Evolutionary conservation across 2,888 invertebrate genomes (phyloP), one percentile per base, ranked within the genome.

Genomic region (Ceratothoa steindachneri): DNA sequence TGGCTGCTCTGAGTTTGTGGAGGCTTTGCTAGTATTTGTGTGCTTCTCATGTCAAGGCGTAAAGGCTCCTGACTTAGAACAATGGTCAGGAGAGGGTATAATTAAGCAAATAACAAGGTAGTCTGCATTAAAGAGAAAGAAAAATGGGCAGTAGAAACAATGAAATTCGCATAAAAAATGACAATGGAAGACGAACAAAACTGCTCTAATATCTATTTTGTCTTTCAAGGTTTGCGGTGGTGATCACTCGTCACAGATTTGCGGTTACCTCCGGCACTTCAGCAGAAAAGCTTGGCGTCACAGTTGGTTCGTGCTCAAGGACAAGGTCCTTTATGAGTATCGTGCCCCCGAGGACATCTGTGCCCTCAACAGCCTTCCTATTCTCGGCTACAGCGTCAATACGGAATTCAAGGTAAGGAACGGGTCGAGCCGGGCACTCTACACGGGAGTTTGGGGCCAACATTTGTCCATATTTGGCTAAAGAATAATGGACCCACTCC

Each of bases 271-370:
- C 67, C 83, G 84, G 66, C 82, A 83, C 74, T 81, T 81, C 30
- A 83, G 82, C 76, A 78, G 80, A 28, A 84, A 84, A 69, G 84
- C 83, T 72, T 88, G 88, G 87, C 87, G 87, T 82, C 83, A 84
- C 64, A 82, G 83, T 28, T 88, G 88, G 88, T 88, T 87, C 82
- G 87, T 88, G 19, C 83, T 88, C 22, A 87, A 87, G 81, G 87
- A 87, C 71, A 85, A 87, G 83, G 86, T 87, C 30, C 81, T 87
- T 22, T 86, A 86, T 77, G 82, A 83, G 41, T 86, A 86, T 81
- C 85, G 86, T 81, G 88, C 88, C 27, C 87, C 87, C 52, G 87
- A 88, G 84, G 88, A 88, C 82, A 85, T 86, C 65, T 86, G 85
- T 64, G 88, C 88, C 30, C 82, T 85, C 19, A 84, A 85, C 74